Evolutionary conservation across 2,888 invertebrate species (phyloP).

Genomic region (Bimastos eiseni): DNA sequence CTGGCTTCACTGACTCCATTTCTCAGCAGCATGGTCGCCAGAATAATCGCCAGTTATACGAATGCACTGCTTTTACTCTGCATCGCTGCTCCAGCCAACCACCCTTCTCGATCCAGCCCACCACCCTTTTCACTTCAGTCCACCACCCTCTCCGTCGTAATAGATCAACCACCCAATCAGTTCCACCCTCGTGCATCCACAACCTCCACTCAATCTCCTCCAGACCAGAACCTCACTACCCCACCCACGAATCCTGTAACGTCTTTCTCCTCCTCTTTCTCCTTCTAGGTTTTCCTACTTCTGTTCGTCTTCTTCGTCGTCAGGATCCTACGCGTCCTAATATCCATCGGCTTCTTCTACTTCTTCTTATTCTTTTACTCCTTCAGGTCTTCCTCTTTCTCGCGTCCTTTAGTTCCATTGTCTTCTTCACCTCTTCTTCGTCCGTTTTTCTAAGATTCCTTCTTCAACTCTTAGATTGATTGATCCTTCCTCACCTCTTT

Average conservation of each 20-base stretch:
- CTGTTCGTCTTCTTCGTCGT: too few species aligned
- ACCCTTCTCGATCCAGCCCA: neutral
- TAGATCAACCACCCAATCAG: slow-evolving; percentile 6
- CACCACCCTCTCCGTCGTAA: neutral
- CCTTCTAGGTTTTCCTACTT: too few species aligned
- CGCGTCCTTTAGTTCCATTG: too few species aligned
- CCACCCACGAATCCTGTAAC: neutral
- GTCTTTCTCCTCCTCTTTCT: neutral
- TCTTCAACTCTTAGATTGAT: too few species aligned
- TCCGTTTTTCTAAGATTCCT: too few species aligned
- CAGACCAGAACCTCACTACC: neutral
- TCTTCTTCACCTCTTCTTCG: too few species aligned
- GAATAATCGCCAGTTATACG: neutral
- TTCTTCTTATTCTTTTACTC: too few species aligned
- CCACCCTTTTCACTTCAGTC: neutral
- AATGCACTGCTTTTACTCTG: neutral
- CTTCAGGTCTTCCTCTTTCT: too few species aligned
- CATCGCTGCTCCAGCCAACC: too few species aligned
- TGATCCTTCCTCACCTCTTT: too few species aligned
- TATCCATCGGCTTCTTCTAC: too few species aligned
- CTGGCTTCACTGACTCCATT: neutral
- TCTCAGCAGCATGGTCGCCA: neutral
- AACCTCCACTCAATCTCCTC: neutral
- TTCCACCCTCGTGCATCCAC: neutral
- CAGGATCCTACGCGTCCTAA: too few species aligned